Evolutionary conservation across 2,797 vertebrate genomes (phyloP).

Genomic region (Peromyscus aztecus): DNA sequence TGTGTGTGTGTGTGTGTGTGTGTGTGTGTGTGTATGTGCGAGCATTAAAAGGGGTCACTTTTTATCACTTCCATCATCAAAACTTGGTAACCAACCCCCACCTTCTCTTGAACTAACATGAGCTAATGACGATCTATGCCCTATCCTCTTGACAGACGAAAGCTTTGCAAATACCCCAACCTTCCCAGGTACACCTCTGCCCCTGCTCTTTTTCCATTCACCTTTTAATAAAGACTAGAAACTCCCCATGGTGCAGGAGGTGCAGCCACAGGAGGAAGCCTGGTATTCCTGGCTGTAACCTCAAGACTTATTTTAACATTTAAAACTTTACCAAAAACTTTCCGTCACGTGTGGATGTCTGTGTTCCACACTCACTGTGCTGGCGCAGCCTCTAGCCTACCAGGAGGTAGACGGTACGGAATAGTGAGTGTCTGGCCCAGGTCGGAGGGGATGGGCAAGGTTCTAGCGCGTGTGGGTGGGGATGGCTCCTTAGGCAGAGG

Average conservation of each 20-base stretch:
- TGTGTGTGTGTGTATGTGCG: not conserved
- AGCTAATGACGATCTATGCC: not conserved
- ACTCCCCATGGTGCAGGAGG: not conserved
- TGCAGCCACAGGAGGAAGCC: not conserved
- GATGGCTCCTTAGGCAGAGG: not conserved
- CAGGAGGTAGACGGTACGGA: not conserved
- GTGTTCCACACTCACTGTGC: not conserved
- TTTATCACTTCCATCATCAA: conserved; percentile 18
- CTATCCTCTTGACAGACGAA: not conserved
- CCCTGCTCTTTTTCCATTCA: not conserved
- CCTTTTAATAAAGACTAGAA: not conserved
- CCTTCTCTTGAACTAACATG: not conserved
- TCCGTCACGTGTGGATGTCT: not conserved
- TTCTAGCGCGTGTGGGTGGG: not conserved
- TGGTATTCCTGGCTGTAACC: not conserved
- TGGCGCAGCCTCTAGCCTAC: not conserved
- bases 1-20: too few species aligned
- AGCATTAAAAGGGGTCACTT: not conserved
- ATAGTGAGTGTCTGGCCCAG: not conserved
- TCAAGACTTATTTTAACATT: not conserved
- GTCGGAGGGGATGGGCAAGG: not conserved
- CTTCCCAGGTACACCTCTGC: not conserved
- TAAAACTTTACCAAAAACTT: not conserved
- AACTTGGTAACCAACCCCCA: not conserved
- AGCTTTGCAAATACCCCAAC: not conserved